These are phyloP conservation scores for Hydraecia micacea DNA, from an alignment of 2,888 invertebrate genomes.

Conservation along the genomic window DNA sequence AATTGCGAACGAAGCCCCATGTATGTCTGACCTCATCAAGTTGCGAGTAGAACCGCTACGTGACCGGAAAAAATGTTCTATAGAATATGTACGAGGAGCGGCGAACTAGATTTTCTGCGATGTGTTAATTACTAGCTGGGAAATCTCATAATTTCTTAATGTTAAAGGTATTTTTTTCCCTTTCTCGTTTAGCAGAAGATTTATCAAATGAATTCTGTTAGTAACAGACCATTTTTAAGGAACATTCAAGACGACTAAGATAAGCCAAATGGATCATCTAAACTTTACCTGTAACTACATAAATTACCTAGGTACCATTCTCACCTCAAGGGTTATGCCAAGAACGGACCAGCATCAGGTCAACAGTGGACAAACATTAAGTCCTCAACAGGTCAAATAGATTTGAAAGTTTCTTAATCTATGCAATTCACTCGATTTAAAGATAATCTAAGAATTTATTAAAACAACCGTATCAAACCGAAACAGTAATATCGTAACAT, in stretches of 20 bases:
- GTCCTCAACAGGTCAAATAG: neutral
- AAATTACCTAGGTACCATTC: neutral
- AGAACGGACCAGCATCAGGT: neutral
- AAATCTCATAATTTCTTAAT: slow-evolving; percentile 31
- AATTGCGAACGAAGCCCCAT: slow-evolving; percentile 66
- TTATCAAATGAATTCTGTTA: neutral
- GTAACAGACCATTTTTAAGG: neutral
- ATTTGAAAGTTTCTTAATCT: neutral
- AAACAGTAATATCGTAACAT: slow-evolving; percentile 16
- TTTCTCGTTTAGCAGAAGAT: neutral
- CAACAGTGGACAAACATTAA: neutral
- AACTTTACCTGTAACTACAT: neutral
- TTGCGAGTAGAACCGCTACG: slow-evolving; percentile 80
- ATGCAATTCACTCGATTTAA: neutral
- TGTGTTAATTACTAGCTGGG: slow-evolving; percentile 57
- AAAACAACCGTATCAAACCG: neutral
- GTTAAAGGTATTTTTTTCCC: neutral
- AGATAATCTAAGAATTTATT: neutral
- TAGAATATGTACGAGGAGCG: slow-evolving; percentile 18
- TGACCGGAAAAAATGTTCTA: slow-evolving; percentile 80
- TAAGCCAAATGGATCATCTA: neutral
- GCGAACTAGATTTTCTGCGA: slow-evolving; percentile 47
- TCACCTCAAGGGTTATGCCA: neutral
- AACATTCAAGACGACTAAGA: neutral
- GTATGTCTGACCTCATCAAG: slow-evolving; percentile 76